A percentile compares a stretch with the other conserved stretches of the same genome.
Conservation (phyloP, 37 sponge, comb jelly and placozoan genomes). For the Hormiphora californensis region DNA sequence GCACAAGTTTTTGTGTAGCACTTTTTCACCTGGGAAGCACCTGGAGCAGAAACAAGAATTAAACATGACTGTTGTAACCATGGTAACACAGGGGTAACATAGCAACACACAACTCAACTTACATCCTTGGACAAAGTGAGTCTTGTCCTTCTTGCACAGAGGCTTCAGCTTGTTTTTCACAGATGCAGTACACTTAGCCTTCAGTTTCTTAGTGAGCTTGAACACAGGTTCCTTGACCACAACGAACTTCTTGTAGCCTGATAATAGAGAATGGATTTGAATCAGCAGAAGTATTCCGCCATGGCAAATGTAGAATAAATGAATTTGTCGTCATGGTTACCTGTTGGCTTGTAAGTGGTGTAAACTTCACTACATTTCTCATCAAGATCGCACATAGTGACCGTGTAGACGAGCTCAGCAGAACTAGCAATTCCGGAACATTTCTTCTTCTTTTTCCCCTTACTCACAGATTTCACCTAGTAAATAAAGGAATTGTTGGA, state of each 20-base stretch:
- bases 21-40: neutral
- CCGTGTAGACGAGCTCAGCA: neutral
- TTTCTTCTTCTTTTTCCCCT: neutral
- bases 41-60: neutral
- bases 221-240: neutral
- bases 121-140: conserved; percentile 10
- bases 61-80: neutral
- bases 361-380: neutral
- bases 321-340: no score
- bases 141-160: neutral
- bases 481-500: neutral
- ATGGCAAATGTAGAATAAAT: no score
- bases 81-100: neutral
- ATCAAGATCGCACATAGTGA: neutral
- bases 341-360: neutral
- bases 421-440: neutral
- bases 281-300: no score
- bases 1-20: neutral
- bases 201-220: neutral
- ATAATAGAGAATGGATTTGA: neutral
- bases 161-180: neutral
- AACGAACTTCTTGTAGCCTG: neutral
- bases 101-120: neutral
- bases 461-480: neutral
- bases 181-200: neutral